These are phyloP conservation scores for Phengaris alcon DNA, from an alignment of 2,888 invertebrate genomes.

Conservation along the genomic window DNA sequence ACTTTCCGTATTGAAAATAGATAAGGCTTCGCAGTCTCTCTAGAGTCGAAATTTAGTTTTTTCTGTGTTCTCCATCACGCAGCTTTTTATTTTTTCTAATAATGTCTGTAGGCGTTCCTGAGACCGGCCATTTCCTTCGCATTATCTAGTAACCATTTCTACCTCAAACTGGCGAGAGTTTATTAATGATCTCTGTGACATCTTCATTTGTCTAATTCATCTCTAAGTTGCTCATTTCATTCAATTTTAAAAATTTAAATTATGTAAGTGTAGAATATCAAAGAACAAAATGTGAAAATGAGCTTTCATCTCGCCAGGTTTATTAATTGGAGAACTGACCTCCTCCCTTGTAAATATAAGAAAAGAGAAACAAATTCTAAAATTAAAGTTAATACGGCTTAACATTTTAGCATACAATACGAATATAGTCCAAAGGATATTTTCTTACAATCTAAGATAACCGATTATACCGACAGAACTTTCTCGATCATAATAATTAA, in stretches of 20 bases:
- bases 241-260: not conserved
- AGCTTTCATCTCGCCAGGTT: not conserved
- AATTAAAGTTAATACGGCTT: no score
- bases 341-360: no score
- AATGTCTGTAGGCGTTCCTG: constrained; percentile 68
- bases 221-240: not conserved
- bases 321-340: not conserved
- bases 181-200: constrained; percentile 32
- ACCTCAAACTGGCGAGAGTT: constrained; percentile 40
- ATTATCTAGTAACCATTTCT: constrained; percentile 76
- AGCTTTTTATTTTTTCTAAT: constrained; percentile 74
- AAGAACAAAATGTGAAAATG: not conserved
- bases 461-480: no score
- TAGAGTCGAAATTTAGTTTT: constrained; percentile 75
- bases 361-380: no score
- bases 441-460: no score
- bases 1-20: constrained; percentile 45
- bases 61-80: constrained; percentile 72
- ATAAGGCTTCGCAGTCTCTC: constrained; percentile 76
- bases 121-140: constrained; percentile 72
- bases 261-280: constrained; percentile 1
- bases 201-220: constrained; percentile 31
- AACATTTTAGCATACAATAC: no score
- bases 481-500: no score
- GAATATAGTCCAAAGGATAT: no score